phyloP scores from a whole-genome alignment of 2,113 vertebrate genomes.

The Sterrhoptilus dennistouni region DNA sequence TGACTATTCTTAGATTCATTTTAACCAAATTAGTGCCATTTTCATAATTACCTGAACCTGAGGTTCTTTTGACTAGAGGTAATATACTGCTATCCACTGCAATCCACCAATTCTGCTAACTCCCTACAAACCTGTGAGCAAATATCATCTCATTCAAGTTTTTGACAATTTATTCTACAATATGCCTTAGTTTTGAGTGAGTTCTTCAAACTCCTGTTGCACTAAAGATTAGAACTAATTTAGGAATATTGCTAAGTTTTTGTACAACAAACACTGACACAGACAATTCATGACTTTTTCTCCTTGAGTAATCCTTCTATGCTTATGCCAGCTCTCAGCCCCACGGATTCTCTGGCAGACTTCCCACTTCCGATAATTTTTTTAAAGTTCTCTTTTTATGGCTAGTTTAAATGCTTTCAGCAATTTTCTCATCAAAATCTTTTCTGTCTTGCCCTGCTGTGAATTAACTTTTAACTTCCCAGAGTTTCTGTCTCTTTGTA shows the following conservation, averaged over 20 bases:
- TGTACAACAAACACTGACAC: neutral
- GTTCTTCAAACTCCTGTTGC: neutral
- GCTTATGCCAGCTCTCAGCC: neutral
- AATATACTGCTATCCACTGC: neutral
- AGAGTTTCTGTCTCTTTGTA: neutral
- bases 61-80: neutral
- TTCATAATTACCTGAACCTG: neutral
- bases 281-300: neutral
- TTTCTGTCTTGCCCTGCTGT: neutral
- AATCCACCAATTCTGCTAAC: neutral
- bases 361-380: neutral
- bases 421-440: neutral
- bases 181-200: neutral
- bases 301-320: neutral
- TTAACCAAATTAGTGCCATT: neutral
- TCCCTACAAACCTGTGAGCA: neutral
- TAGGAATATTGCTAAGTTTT: neutral
- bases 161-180: neutral
- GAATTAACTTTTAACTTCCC: neutral
- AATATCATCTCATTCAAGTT: neutral
- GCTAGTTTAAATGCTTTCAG: neutral
- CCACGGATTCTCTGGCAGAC: neutral
- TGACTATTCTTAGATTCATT: neutral
- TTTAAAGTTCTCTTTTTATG: neutral
- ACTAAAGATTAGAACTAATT: neutral